phyloP scores from a whole-genome alignment of 2,888 invertebrate genomes.

The Camponotus fellah region DNA sequence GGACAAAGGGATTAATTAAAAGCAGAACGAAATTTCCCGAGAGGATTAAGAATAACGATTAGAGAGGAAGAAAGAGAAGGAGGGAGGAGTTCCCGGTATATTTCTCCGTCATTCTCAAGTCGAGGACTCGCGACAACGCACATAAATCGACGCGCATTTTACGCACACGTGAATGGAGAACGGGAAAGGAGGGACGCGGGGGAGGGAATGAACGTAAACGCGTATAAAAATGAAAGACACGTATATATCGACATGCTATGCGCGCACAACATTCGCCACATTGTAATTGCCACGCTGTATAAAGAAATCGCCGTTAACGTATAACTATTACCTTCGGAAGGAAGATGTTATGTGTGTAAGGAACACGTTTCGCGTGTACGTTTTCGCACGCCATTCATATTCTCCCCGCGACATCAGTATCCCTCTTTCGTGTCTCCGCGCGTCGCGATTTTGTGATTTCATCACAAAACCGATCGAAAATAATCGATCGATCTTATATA shows the following conservation, averaged over 20 bases:
- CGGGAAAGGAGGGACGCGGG: background rate
- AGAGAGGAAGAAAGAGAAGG: background rate
- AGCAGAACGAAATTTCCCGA: background rate
- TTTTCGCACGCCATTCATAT: slow-evolving; percentile 21
- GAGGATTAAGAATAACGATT: background rate
- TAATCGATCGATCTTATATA: background rate
- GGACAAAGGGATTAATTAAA: background rate
- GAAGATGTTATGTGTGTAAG: slow-evolving; percentile 19
- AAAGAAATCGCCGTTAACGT: slow-evolving; percentile 44
- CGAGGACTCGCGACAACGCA: slow-evolving; percentile 50
- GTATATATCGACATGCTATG: slow-evolving; percentile 46
- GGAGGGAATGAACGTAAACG: slow-evolving; percentile 28
- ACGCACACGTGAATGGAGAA: slow-evolving; percentile 19
- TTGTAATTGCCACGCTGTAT: slow-evolving; percentile 33
- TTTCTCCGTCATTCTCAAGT: slow-evolving; percentile 33
- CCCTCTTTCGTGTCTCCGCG: slow-evolving; percentile 38
- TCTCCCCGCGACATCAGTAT: slow-evolving; percentile 40
- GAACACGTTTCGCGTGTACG: slow-evolving; percentile 12
- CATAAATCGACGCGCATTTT: slow-evolving; percentile 16
- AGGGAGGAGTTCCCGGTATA: background rate
- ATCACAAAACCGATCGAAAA: background rate
- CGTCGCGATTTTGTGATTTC: background rate
- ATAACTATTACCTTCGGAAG: slow-evolving; percentile 13
- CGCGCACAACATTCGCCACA: slow-evolving; percentile 39
- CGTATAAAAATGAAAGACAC: slow-evolving; percentile 1